Base-by-base conservation (phyloP, 92 coral and sea anemone genomes). In the Phenganax subtilis region DNA sequence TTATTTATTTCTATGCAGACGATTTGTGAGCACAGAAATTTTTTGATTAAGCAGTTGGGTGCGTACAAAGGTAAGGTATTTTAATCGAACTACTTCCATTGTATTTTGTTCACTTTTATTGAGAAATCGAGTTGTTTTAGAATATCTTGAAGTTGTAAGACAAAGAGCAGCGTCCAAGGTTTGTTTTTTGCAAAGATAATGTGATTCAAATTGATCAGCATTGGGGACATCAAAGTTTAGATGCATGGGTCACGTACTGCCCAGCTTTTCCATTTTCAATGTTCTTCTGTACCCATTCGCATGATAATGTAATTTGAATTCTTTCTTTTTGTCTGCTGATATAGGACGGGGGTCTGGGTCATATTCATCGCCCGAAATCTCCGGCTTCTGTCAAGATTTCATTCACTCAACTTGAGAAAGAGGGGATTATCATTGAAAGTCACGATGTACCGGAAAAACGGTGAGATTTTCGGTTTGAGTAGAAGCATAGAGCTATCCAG, bases 351-450 rank as follows among this genome's bases (percentile, higher is more conserved):
- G 82, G 82, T 51, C 82, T 78, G 8, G 73, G 31, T 58, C 81
- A 62, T 0, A 56, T 44, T 8, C 47, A 17, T 78, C 72, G 82
- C n/a, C 82, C 62, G 8, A 85, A 89, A 27, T 81, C 87, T 28
- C 64, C 86, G 10, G 73, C 85, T 51, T 89, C 89, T 10, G 75
- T 90, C 1, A 87, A 75, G 79, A 74, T 94, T 64, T 76, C 90
- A 15, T 94, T 88, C 84, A 83, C 83, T 57, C 98, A 94, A 58
- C 91, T 94, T 9, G 98, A 94, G 72, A 91, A 85, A 54, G 98
- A 94, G 6, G 98, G 98, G 12, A 93, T 94, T 31, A 84, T 92
- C 15, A 76, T 92, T 9, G 91, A 94, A 66, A 85, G 88, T 31
- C 91, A 85, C 10, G 90, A 87, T 53, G 78, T 92, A 14, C 90